A percentile compares a stretch with the other conserved stretches of the same genome.
Evolutionary conservation across 1,140 invertebrate species (phyloP).

Genomic region (Ruditapes philippinarum): DNA sequence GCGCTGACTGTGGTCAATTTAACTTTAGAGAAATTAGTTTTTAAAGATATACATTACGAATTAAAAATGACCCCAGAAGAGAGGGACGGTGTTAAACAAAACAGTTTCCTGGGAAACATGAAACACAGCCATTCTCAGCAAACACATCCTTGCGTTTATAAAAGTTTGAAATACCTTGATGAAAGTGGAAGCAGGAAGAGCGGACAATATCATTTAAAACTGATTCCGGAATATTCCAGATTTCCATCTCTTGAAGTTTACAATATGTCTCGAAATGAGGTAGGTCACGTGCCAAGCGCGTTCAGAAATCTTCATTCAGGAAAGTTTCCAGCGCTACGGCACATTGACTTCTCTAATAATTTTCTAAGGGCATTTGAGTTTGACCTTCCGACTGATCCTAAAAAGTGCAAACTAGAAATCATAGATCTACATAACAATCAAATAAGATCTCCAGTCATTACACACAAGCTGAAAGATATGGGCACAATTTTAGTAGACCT

Average conservation of each 20-base stretch:
- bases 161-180: conserved; percentile 45
- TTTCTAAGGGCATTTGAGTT: conserved; percentile 47
- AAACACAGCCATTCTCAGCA: not conserved
- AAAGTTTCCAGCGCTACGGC: conserved; percentile 42
- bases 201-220: conserved; percentile 58
- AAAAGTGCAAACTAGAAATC: conserved; percentile 20
- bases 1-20: conserved; percentile 56
- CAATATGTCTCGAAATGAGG: conserved; percentile 58
- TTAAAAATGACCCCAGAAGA: conserved; percentile 56
- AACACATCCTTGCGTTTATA: conserved; percentile 20
- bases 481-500: conserved; percentile 50
- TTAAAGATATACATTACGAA: conserved; percentile 52
- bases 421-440: conserved; percentile 35
- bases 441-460: not conserved
- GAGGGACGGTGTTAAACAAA: not conserved
- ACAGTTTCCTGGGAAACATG: not conserved
- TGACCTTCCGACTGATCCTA: conserved; percentile 48
- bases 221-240: conserved; percentile 49
- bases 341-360: conserved; percentile 60
- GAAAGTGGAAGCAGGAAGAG: conserved; percentile 63
- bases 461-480: conserved; percentile 11
- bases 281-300: conserved; percentile 29
- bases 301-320: conserved; percentile 53
- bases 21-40: conserved; percentile 33
- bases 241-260: conserved; percentile 57